Base-by-base conservation (phyloP, 2,888 invertebrate genomes). In the Galerucella calmariensis region DNA sequence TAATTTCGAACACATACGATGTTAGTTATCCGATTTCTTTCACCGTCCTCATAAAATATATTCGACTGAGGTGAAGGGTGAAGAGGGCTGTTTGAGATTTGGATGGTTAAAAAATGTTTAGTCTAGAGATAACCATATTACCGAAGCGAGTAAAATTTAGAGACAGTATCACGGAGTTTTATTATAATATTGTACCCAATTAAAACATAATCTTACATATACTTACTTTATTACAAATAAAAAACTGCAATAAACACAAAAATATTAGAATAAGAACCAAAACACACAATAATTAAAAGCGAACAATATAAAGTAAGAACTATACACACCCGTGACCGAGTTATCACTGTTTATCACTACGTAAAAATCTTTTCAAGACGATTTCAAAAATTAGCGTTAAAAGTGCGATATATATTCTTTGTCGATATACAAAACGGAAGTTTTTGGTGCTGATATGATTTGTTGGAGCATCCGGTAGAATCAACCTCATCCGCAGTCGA, bases 401-500 rank as follows among this genome's bases (percentile, higher is more conserved):
- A 10, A 10, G 20, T 44, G n/a, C 35, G 35, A 67, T 67, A 35
- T 24, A 20, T 41, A 9, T 41, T 14, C 24, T 66, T 53, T 14
- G 11, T 65, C 70, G 70, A 77, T 56, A 20, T 11, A 56, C 10
- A 16, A 74, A 77, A 75, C 74, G 77, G 73, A 74, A 67, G 74
- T 72, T 73, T 77, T 73, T 69, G 53, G 58, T 75, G 48, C 69
- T 71, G 75, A 75, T 77, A 77, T 70, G 72, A 69, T 72, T 75
- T 63, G 62, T 63, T 68, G 27, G 66, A 61, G 72, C 72, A 67
- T 78, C 75, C 76, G 74, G 75, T 62, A 61, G 35, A 63, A 27
- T 69, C 24, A 72, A 77, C 83, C 87, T 66, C 78, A 75, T 76
- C 78, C 78, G 73, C 59, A 68, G 44, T 62, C 63, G 35, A 69